Conservation (phyloP, 1,140 invertebrate genomes). For the Neodiprion virginianus region DNA sequence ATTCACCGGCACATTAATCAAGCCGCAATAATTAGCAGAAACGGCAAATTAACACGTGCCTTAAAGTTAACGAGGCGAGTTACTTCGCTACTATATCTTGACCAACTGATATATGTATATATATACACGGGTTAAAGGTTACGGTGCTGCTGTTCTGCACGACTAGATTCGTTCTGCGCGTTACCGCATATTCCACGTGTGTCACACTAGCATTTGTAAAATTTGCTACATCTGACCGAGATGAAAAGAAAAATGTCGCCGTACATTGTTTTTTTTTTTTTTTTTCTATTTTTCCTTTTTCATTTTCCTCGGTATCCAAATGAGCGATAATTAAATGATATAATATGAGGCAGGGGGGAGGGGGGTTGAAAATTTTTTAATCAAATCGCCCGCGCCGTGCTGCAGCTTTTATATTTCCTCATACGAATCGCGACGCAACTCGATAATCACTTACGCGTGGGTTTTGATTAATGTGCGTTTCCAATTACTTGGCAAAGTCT, state of each 20-base stretch:
- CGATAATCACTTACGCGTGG: slow-evolving; percentile 25
- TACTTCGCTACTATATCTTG: neutral
- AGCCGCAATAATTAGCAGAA: slow-evolving; percentile 1
- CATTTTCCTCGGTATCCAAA: too few relatives aligned
- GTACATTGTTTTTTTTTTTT: too few relatives aligned
- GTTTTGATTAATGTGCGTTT: slow-evolving; percentile 44
- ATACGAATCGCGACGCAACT: too few relatives aligned
- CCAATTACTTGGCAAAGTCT: slow-evolving; percentile 24
- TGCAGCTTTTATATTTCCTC: too few relatives aligned
- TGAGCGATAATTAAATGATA: too few relatives aligned
- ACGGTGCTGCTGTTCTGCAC: neutral
- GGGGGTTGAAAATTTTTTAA: slow-evolving; percentile 12
- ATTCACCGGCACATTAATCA: neutral
- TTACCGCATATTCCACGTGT: too few relatives aligned
- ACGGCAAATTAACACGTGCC: slow-evolving; percentile 1
- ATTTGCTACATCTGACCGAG: too few relatives aligned
- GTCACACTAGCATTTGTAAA: too few relatives aligned
- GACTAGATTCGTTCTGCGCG: too few relatives aligned
- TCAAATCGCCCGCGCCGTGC: slow-evolving; percentile 22
- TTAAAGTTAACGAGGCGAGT: slow-evolving; percentile 3
- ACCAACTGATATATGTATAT: neutral
- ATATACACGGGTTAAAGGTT: neutral
- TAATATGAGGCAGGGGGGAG: neutral
- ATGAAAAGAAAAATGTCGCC: too few relatives aligned
- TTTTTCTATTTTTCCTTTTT: too few relatives aligned